Evolutionary conservation across 1,140 invertebrate species (phyloP), one percentile per base, ranked within the genome.

Genomic region (Solenopsis invicta): DNA sequence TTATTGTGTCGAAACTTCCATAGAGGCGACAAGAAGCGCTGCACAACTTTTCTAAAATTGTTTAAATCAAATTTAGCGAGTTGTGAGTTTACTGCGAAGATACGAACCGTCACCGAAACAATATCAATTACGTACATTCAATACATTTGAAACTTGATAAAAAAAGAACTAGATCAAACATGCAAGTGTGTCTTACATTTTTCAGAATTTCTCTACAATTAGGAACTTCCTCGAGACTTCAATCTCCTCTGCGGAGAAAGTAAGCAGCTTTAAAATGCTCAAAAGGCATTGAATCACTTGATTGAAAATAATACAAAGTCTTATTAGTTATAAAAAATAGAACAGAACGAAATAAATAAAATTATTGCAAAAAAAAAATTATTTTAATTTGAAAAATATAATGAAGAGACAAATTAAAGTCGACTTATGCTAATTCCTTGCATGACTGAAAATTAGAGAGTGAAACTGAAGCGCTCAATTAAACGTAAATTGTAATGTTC

Each of bases 161-260:
- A 76, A 76, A 29, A 76, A 59, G 61, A 59, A 59, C 21, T 61
- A 8, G n/a, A 18, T 76, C 74, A 76, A 50, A 13, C 9, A 61
- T 76, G 45, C n/a, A 4, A 61, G 21, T 61, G n/a, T 37, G 10
- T 13, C 8, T 29, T 21, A 61, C 6, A 76, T 45, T 45, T 45
- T 41, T 76, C 8, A 41, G 37, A 41, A 45, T 61, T 76, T 13
- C 54, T 61, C 18, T 24, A 0, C 8, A 5, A 37, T 18, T 54
- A 74, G 16, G 41, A 75, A 75, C 5, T 9, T 48, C 16, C 9
- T 76, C 18, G 34, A 29, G 2, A 54, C 54, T 56, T 75, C 29
- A 76, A 71, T 71, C 41, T 37, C 6, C 41, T 75, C n/a, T 75
- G n/a, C 5, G 10, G 18, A 75, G 2, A 3, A 75, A 75, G 9